Conservation (phyloP, 2,888 invertebrate species). For the Lamellibrachia satsuma region DNA sequence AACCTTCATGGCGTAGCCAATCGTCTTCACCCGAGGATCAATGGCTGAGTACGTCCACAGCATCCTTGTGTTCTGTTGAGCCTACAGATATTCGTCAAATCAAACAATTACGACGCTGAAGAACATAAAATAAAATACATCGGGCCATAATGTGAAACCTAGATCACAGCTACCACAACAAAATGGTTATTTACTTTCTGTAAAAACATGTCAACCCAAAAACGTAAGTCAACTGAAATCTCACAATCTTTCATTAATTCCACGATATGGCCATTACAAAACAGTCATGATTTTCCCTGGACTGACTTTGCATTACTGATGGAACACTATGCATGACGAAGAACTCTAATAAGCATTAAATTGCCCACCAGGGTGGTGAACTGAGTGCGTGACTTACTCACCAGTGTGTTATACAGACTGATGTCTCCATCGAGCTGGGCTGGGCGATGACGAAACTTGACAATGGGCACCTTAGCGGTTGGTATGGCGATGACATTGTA, state of each 20-base stretch:
- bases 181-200: not conserved
- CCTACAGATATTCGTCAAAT: conserved; percentile 56
- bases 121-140: not conserved
- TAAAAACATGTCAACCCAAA: not conserved
- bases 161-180: not conserved
- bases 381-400: conserved; percentile 42
- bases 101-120: not conserved
- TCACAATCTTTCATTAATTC: not conserved
- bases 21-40: conserved; percentile 67
- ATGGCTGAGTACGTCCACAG: conserved; percentile 68
- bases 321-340: not conserved
- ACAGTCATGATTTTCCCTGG: not conserved
- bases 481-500: conserved; percentile 68
- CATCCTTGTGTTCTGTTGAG: conserved; percentile 70
- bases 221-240: not conserved
- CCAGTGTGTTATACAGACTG: conserved; percentile 71
- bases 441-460: conserved; percentile 69
- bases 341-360: not conserved
- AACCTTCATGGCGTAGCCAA: conserved; percentile 70
- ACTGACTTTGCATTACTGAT: not conserved
- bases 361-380: not conserved
- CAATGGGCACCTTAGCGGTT: conserved; percentile 73
- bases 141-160: conserved; percentile 25
- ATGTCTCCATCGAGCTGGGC: conserved; percentile 71
- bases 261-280: not conserved